phyloP scores from a whole-genome alignment of 2,797 vertebrate species.

The Microctenopoma stevenorrisi region DNA sequence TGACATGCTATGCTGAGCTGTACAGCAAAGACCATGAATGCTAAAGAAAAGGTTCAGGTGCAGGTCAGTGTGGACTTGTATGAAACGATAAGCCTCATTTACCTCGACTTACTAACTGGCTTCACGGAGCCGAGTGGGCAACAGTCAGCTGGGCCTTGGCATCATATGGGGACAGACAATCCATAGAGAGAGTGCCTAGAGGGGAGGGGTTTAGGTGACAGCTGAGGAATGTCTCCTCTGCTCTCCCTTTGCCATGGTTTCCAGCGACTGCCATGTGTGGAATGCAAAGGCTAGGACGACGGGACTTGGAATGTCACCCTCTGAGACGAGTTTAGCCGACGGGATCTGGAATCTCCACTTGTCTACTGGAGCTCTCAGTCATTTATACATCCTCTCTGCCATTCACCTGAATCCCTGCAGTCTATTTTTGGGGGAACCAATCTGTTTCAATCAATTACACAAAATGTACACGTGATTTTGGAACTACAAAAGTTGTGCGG shows the following conservation, averaged over 20 bases:
- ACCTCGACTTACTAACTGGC: slow-evolving; percentile 57
- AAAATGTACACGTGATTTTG: not conserved
- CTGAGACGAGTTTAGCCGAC: slow-evolving; percentile 75
- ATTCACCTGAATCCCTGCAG: slow-evolving; percentile 19
- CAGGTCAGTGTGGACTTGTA: slow-evolving; percentile 56
- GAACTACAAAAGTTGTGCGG: not conserved
- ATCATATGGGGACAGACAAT: slow-evolving; percentile 43
- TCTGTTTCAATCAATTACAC: not conserved
- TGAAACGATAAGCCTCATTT: slow-evolving; percentile 46
- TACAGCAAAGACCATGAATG: slow-evolving; percentile 18
- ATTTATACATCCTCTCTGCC: slow-evolving; percentile 14
- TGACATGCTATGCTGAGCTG: slow-evolving; percentile 48
- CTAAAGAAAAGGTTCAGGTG: slow-evolving; percentile 63
- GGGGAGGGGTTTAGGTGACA: slow-evolving; percentile 86
- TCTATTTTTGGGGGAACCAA: not conserved
- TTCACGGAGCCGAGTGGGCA: slow-evolving; percentile 64
- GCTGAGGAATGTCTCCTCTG: slow-evolving; percentile 90
- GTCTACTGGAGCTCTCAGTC: slow-evolving; percentile 25
- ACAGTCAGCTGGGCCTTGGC: slow-evolving; percentile 64
- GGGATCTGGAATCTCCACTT: slow-evolving; percentile 51
- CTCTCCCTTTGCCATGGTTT: slow-evolving; percentile 86
- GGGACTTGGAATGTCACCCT: slow-evolving; percentile 86
- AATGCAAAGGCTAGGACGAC: slow-evolving; percentile 87
- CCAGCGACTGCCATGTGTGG: slow-evolving; percentile 88
- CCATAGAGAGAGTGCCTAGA: slow-evolving; percentile 50